A percentile compares a stretch with the other conserved stretches of the same genome.
Evolutionary conservation across 2,113 vertebrate genomes (phyloP).

Genomic region (Choloepus hoffmanni): DNA sequence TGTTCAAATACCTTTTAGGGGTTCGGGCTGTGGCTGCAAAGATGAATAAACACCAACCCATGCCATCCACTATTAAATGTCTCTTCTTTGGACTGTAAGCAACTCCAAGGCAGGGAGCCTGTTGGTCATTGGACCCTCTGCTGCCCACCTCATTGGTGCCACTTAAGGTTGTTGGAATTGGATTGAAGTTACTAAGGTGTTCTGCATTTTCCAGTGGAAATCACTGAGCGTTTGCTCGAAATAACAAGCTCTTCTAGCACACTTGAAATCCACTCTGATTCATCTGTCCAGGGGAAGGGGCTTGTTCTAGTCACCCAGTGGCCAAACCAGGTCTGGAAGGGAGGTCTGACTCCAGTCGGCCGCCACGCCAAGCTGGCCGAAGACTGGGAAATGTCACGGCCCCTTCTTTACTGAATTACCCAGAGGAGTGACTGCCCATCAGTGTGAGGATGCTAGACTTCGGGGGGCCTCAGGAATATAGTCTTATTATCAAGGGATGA

Average conservation of each 20-base stretch:
- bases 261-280: not conserved
- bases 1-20: not conserved
- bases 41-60: not conserved
- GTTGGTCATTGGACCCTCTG: not conserved
- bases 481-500: not conserved
- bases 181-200: not conserved
- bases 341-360: not conserved
- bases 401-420: not conserved
- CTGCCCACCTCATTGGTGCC: not conserved
- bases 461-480: not conserved
- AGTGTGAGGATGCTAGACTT: not conserved
- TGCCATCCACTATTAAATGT: no score
- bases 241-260: not conserved
- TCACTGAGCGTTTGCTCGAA: not conserved
- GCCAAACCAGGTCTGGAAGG: not conserved
- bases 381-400: not conserved
- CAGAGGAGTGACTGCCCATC: not conserved
- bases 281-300: not conserved
- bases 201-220: not conserved
- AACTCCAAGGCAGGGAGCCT: accelerated
- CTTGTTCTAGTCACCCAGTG: not conserved
- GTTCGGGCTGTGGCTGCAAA: not conserved
- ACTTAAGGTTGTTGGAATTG: not conserved
- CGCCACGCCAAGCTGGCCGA: not conserved
- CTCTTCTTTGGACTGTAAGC: not conserved